Percentiles rank a stretch among this genome's conserved stretches.
These are phyloP conservation scores for Anguilla megastoma DNA, from an alignment of 2,797 vertebrate species.

Conservation along the genomic window DNA sequence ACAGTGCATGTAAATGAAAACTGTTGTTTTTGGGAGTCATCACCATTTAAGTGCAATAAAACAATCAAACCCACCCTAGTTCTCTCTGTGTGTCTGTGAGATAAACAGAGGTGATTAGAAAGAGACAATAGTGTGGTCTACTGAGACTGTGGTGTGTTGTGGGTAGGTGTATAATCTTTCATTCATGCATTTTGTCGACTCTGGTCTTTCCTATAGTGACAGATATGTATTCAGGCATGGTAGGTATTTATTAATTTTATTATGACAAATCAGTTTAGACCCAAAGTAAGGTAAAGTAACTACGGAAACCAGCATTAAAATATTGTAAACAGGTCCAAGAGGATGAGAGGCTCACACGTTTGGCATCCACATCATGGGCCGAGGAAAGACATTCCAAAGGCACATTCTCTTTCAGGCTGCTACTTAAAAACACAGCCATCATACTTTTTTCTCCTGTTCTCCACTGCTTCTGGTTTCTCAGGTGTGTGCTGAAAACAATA, in stretches of 20 bases:
- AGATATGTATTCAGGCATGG: neutral
- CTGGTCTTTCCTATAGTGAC: neutral
- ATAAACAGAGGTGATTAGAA: slow-evolving; percentile 1
- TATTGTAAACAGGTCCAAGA: too few species aligned
- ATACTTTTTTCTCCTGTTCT: neutral
- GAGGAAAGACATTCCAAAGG: neutral
- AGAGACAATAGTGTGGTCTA: neutral
- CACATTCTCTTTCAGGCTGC: neutral
- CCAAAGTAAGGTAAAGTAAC: too few species aligned
- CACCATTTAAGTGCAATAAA: neutral
- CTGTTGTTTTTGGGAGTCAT: neutral
- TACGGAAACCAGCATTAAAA: too few species aligned
- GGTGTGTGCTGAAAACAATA: neutral
- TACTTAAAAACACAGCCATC: neutral
- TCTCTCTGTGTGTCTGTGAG: neutral
- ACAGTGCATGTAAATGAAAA: neutral
- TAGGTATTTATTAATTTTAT: neutral
- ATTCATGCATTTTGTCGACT: neutral
- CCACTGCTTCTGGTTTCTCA: neutral
- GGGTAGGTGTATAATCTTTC: neutral
- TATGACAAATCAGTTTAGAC: neutral
- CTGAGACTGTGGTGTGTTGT: neutral
- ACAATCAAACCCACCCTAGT: neutral
- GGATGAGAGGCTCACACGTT: neutral
- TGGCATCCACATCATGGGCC: neutral